Conservation (phyloP, 2,888 invertebrate genomes). For the Lampropteryx suffumata region DNA sequence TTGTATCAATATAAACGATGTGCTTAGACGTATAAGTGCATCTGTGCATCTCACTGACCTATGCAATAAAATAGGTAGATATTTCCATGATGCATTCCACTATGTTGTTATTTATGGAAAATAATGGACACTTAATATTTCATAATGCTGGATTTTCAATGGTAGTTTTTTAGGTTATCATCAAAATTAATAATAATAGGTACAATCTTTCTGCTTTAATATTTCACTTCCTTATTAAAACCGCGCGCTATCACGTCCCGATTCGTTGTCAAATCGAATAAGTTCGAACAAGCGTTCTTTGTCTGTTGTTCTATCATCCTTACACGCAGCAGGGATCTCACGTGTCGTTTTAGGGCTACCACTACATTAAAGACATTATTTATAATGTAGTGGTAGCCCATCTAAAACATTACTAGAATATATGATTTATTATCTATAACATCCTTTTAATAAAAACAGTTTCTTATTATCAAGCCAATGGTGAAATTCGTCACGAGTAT, state of each 20-base stretch:
- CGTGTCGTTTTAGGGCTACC: constrained; percentile 19
- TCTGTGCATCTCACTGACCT: constrained; percentile 13
- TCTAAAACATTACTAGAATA: neutral
- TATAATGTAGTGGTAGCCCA: too few relatives aligned
- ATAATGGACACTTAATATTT: neutral
- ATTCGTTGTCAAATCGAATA: constrained; percentile 25
- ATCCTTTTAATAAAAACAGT: too few relatives aligned
- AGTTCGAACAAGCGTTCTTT: constrained; percentile 20
- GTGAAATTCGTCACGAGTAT: too few relatives aligned
- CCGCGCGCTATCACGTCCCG: constrained; percentile 6
- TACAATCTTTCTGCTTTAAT: too few relatives aligned
- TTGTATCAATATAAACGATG: constrained; percentile 2
- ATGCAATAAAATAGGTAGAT: neutral
- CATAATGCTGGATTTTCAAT: too few relatives aligned
- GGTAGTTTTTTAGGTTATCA: too few relatives aligned
- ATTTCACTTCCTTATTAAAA: constrained; percentile 11
- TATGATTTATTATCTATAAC: too few relatives aligned
- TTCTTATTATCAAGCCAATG: too few relatives aligned
- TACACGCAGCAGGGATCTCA: constrained; percentile 14
- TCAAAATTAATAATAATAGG: too few relatives aligned
- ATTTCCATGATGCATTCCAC: constrained; percentile 2
- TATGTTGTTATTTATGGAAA: constrained; percentile 5
- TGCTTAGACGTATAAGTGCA: constrained; percentile 5
- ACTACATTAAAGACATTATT: neutral
- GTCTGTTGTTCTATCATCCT: constrained; percentile 21